phyloP scores from a whole-genome alignment of 2,797 vertebrate genomes.

The Sebastes reedi region DNA sequence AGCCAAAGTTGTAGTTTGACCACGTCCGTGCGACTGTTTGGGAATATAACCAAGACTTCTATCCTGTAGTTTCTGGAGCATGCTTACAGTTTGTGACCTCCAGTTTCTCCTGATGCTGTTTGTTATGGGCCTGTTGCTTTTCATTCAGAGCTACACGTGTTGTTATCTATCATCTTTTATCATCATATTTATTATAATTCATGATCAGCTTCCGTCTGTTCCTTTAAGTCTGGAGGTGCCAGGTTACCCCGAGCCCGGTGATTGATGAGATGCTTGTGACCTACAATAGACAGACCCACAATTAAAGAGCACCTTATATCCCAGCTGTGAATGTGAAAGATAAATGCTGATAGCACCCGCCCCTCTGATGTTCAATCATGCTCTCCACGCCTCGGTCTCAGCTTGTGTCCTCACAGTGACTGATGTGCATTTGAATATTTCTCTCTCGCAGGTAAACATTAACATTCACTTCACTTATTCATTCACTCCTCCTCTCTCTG shows the following conservation, averaged over 20 bases:
- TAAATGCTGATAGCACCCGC: constrained; percentile 68
- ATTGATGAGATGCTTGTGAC: constrained; percentile 74
- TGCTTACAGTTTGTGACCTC: not conserved
- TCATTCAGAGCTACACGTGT: constrained; percentile 9
- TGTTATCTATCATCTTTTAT: constrained; percentile 36
- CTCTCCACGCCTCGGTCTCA: constrained; percentile 48
- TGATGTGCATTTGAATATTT: constrained; percentile 69
- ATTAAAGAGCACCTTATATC: constrained; percentile 69
- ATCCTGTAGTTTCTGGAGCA: not conserved
- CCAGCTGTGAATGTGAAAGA: constrained; percentile 63
- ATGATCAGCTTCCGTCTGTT: constrained; percentile 41
- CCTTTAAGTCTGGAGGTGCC: constrained; percentile 53
- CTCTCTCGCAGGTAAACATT: constrained; percentile 65
- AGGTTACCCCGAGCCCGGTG: constrained; percentile 43
- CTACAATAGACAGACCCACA: constrained; percentile 70
- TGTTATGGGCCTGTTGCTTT: constrained; percentile 2
- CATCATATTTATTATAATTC: constrained; percentile 66
- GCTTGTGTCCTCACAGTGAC: constrained; percentile 64
- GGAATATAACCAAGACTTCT: no score
- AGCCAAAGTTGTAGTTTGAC: no score
- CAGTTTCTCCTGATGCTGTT: constrained; percentile 2
- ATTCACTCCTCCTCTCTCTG: constrained; percentile 26
- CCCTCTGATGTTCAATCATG: constrained; percentile 70
- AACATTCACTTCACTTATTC: constrained; percentile 58
- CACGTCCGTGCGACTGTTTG: no score